Conservation (phyloP, 2,888 invertebrate genomes). For the Calliphora vomitoria region DNA sequence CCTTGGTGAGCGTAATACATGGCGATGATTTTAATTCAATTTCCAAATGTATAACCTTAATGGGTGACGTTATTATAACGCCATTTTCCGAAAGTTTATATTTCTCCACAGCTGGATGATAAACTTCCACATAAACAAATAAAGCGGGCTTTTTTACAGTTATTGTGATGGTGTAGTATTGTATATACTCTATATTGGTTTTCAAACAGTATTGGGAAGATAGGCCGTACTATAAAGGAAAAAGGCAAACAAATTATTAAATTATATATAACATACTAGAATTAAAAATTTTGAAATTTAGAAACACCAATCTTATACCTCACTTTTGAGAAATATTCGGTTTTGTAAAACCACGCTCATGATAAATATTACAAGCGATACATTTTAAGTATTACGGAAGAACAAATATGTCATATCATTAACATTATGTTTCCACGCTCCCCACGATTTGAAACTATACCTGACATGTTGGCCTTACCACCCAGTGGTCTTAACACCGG, state of each 20-base stretch:
- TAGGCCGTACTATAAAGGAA: conserved; percentile 29
- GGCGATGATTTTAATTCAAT: conserved; percentile 74
- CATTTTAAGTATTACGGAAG: no score
- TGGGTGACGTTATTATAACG: conserved; percentile 81
- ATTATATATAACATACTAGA: no score
- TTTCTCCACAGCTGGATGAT: conserved; percentile 75
- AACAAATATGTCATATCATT: no score
- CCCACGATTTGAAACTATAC: no score
- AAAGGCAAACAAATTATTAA: background rate
- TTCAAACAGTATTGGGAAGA: conserved; percentile 37
- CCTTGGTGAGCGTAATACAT: conserved; percentile 75
- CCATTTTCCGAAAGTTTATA: conserved; percentile 83
- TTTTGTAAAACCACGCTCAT: no score
- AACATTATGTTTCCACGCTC: no score
- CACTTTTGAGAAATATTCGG: no score
- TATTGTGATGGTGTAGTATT: conserved; percentile 78
- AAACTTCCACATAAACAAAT: conserved; percentile 82
- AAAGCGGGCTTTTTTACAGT: conserved; percentile 81
- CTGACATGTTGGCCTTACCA: no score
- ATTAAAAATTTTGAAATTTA: no score
- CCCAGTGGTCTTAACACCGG: no score
- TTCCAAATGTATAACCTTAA: conserved; percentile 80
- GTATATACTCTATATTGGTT: conserved; percentile 57
- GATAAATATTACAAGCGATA: no score
- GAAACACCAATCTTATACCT: no score